Conservation (phyloP, 2,888 invertebrate genomes). For the Idaea straminata region DNA sequence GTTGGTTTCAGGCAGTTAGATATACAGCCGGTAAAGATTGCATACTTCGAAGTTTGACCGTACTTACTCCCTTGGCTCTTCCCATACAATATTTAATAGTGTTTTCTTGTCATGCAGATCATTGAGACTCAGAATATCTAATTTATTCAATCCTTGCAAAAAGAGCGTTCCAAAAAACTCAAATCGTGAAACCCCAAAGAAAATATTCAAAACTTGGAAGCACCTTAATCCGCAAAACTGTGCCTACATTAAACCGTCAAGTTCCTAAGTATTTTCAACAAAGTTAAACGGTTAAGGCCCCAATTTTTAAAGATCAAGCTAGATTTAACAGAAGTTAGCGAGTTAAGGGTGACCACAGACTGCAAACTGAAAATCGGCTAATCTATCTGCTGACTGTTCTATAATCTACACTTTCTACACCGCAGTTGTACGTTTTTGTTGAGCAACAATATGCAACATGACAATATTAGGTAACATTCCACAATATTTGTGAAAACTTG, state of each 20-base stretch:
- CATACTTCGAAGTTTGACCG: neutral
- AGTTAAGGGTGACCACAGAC: neutral
- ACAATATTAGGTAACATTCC: too few relatives aligned
- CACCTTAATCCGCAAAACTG: neutral
- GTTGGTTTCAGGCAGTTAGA: neutral
- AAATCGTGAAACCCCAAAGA: neutral
- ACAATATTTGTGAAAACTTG: too few relatives aligned
- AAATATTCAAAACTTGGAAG: neutral
- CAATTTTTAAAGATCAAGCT: slow-evolving; percentile 1
- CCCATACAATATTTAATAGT: too few relatives aligned
- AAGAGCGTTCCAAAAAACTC: neutral
- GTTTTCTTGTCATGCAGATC: too few relatives aligned
- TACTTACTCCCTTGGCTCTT: too few relatives aligned
- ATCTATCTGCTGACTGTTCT: neutral
- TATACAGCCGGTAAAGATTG: neutral
- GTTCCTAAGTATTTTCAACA: neutral
- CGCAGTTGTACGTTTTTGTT: too few relatives aligned
- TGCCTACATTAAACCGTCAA: neutral
- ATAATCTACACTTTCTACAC: too few relatives aligned
- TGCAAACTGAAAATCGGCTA: neutral
- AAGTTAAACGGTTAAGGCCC: neutral
- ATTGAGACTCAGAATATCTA: too few relatives aligned
- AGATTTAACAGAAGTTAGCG: slow-evolving; percentile 1
- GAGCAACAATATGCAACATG: too few relatives aligned
- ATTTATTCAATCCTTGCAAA: too few relatives aligned